Evolutionary conservation across 2,888 invertebrate species (phyloP), one percentile per base, ranked within the genome.

Genomic region (Strigamia maritima): DNA sequence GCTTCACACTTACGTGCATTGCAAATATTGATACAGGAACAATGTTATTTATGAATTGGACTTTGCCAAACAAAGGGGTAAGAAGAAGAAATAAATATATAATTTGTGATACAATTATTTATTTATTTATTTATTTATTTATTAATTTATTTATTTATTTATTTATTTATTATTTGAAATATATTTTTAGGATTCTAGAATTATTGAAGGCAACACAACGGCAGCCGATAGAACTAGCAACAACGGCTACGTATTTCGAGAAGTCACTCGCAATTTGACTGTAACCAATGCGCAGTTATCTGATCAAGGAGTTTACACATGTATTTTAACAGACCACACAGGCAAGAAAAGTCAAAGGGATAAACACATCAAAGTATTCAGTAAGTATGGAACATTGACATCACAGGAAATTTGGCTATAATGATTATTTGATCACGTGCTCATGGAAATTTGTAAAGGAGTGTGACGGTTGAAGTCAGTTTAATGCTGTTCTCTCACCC

Each of bases 11-110:
- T 26, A 81, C 79, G 24, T 83, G 83, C 79, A 81, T 78, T 22
- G 82, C 82, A 16, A 77, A 79, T 49, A 81, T 82, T 10, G 83
- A 83, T n/a, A 44, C 80, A 0, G 83, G 82, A 31, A 82, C 82
- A 2, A 81, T 82, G 74, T 26, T 83, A 16, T 80, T 80, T 10
- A 77, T 82, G 0, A 81, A 81, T 22, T 83, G 83, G 83, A 79
- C 75, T 12, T 82, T 81, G 79, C 83, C 83, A 24, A 81, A 81
- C n/a, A 54, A 77, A 40, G 31, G 60, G 1, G 24, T 60, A 70
- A 76, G 28, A 31, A 40, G n/a, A n/a, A n/a, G n/a, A n/a, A n/a
- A n/a, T n/a, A n/a, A n/a, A n/a, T n/a, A n/a, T n/a, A n/a, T n/a
- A n/a, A n/a, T n/a, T n/a, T n/a, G n/a, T n/a, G n/a, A n/a, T n/a